Evolutionary conservation across 1,140 invertebrate species (phyloP), one percentile per base, ranked within the genome.

Genomic region (Batillaria attramentaria): DNA sequence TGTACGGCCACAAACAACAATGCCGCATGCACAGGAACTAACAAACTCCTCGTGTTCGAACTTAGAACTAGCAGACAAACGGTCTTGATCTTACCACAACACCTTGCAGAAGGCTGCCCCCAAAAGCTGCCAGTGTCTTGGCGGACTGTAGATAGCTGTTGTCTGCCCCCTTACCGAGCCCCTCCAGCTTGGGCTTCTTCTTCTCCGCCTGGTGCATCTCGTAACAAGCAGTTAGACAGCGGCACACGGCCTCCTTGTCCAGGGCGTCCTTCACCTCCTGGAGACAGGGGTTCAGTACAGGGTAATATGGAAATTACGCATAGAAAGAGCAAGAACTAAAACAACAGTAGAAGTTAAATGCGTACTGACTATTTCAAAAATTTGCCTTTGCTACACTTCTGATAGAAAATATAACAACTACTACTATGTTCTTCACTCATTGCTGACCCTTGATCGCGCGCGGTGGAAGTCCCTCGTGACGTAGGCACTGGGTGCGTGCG

Each of bases 261-360:
- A 91, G 65, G 0, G 90, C 90, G 79, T 91, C 90, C 70, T 90
- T 91, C 41, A 91, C 89, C 73, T 91, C 90, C 90, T 90, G 79
- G 1, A 83, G 50, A n/a, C 73, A 20, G 65, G 35, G 69, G n/a
- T 54, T 54, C 2, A 54, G n/a, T 54, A 2, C 46, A 54, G 16
- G 46, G 46, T 16, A 54, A n/a, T n/a, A n/a, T n/a, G n/a, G n/a
- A n/a, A n/a, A n/a, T n/a, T n/a, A n/a, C n/a, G n/a, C 46, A 50
- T 13, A 13, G 46, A 50, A 10, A 50, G 46, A 50, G 24, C 10
- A 50, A 50, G 46, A 50, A 50, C 24, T 13, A 50, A 24, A 50
- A 50, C 24, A 50, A n/a, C n/a, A n/a, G n/a, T n/a, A n/a, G n/a
- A n/a, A n/a, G n/a, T n/a, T n/a, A n/a, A n/a, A n/a, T n/a, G n/a